A percentile compares a stretch with the other conserved stretches of the same genome.
These are phyloP conservation scores for Hippocampus comes DNA, from an alignment of 2,113 vertebrate species.

Conservation along the genomic window DNA sequence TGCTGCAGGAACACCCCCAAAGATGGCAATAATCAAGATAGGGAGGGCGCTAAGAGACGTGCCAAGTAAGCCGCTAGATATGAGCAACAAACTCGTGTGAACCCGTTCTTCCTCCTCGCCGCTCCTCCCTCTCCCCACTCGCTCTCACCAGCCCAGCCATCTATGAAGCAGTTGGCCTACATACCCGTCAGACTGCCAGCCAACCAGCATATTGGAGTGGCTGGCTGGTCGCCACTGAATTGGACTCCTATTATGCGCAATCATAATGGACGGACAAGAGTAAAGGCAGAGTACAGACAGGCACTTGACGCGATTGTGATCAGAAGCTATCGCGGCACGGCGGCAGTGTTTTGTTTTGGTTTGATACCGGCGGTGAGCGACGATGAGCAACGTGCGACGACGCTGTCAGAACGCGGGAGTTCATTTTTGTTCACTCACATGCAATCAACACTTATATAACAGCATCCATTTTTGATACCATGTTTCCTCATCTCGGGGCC, in stretches of 20 bases:
- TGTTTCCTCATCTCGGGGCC: no score
- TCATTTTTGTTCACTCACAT: no score
- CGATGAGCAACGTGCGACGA: no score
- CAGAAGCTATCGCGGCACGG: neutral
- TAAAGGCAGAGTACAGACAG: constrained; percentile 29
- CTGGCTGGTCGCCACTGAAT: neutral
- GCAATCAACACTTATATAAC: no score
- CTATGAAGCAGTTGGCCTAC: constrained; percentile 72
- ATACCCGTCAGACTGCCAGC: constrained; percentile 65
- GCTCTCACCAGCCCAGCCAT: constrained; percentile 55
- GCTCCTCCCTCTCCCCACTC: constrained; percentile 31
- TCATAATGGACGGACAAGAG: constrained; percentile 62
- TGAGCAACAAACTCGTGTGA: constrained; percentile 77
- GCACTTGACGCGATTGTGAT: neutral
- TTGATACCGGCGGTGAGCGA: neutral
- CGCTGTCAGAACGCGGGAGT: neutral
- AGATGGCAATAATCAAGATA: constrained; percentile 59
- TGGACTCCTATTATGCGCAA: constrained; percentile 60
- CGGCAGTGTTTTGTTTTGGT: no score
- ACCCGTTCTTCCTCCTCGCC: constrained; percentile 51
- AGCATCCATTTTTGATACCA: no score
- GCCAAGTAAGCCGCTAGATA: constrained; percentile 59
- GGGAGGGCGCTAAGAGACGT: constrained; percentile 54
- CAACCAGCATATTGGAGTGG: constrained; percentile 59
- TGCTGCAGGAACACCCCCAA: constrained; percentile 58